Percentiles rank a stretch among this genome's conserved stretches.
phyloP scores from a whole-genome alignment of 2,113 vertebrate species.

The Hippocampus zosterae region DNA sequence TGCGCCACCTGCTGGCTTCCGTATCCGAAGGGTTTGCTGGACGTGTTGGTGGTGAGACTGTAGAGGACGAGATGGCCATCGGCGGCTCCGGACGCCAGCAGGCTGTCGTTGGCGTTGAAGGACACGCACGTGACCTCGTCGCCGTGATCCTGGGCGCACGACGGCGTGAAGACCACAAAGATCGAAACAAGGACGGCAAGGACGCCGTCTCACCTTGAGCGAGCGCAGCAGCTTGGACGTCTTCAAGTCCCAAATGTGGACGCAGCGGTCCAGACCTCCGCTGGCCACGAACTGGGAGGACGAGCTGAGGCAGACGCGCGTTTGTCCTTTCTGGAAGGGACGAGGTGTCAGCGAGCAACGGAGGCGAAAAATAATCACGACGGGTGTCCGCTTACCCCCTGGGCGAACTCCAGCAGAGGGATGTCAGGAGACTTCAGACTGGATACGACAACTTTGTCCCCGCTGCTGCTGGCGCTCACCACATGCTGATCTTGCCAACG shows the following conservation, averaged over 20 bases:
- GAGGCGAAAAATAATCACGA: not conserved
- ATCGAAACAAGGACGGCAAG: not conserved
- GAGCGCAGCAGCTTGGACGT: slow-evolving; percentile 82
- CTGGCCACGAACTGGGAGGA: slow-evolving; percentile 84
- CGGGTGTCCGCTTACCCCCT: slow-evolving; percentile 83
- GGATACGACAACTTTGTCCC: slow-evolving; percentile 92
- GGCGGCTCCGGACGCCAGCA: slow-evolving; percentile 87
- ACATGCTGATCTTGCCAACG: slow-evolving; percentile 87
- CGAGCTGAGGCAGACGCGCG: slow-evolving; percentile 83
- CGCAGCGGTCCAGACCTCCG: slow-evolving; percentile 85
- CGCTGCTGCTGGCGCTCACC: slow-evolving; percentile 84
- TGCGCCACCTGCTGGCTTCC: slow-evolving; percentile 81
- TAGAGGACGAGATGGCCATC: slow-evolving; percentile 93
- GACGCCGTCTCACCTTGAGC: slow-evolving; percentile 76
- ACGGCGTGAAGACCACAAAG: not conserved
- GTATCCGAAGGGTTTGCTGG: slow-evolving; percentile 87
- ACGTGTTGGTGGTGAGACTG: slow-evolving; percentile 89
- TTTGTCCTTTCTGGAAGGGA: slow-evolving; percentile 84
- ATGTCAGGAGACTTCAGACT: slow-evolving; percentile 84
- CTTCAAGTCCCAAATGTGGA: slow-evolving; percentile 97
- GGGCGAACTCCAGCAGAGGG: slow-evolving; percentile 84
- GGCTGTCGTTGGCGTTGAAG: slow-evolving; percentile 89
- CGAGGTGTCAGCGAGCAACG: not conserved
- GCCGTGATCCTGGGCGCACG: slow-evolving; percentile 82
- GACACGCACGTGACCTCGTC: slow-evolving; percentile 87